Evolutionary conservation across 2,113 vertebrate genomes (phyloP), one percentile per base, ranked within the genome.

Genomic region (Smithornis capensis): DNA sequence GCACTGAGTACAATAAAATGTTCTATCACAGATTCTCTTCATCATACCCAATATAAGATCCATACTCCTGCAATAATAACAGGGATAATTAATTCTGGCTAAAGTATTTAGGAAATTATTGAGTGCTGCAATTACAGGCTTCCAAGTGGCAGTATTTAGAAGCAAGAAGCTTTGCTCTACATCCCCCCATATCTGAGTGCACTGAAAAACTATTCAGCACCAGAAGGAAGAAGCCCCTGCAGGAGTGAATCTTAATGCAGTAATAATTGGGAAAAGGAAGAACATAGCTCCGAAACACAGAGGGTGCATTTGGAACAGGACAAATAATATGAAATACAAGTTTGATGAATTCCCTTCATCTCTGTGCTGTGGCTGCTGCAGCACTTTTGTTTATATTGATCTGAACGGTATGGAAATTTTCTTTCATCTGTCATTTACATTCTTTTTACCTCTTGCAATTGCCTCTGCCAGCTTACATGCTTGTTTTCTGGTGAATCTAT

Each of bases 361-460:
- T 93, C 65, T 55, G 37, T n/a, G 45, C 84, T 95, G 81, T 77
- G 86, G 64, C 83, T 89, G 91, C 91, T 77, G 87, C 89, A 81
- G 74, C 71, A 90, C 69, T 92, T 94, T 78, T 95, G 94, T 92
- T 92, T 95, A 70, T 94, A 93, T 94, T 90, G 93, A 93, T 97
- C 92, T 90, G 92, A 96, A 70, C 0, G 52, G 79, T 49, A 9
- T 75, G 80, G 88, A 96, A 95, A 71, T 96, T 92, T 96, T 57
- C 94, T 95, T 96, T 97, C 94, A 93, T 97, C 90, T 96, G 92
- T 94, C 95, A 95, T 96, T 96, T 95, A 89, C 90, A 93, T 95
- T 97, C 92, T 82, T 92, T 95, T 96, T 97, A 89, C 88, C 73
- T 92, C 80, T 73, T 87, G 86, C 95, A 87, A 78, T 93, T 95